Percentiles rank a stretch among this genome's conserved stretches.
phyloP scores from a whole-genome alignment of 2,888 invertebrate genomes.

The Ophion ventricosus region DNA sequence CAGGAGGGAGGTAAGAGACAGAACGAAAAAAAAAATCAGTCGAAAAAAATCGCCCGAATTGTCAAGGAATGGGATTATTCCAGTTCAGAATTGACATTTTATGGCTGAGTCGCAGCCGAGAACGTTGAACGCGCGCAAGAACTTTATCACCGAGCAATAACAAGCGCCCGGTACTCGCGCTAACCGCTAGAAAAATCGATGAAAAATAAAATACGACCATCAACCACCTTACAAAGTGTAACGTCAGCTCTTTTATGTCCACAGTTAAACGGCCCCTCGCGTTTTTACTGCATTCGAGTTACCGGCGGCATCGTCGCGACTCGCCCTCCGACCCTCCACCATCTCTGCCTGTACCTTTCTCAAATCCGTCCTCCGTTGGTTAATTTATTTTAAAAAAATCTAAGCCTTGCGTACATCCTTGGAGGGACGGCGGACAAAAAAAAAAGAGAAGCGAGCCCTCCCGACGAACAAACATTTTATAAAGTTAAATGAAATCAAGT shows the following conservation, averaged over 20 bases:
- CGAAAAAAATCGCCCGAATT: neutral
- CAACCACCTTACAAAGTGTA: conserved; percentile 72
- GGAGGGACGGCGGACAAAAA: neutral
- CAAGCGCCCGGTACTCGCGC: conserved; percentile 49
- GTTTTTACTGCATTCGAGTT: conserved; percentile 36
- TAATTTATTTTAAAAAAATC: conserved; percentile 11
- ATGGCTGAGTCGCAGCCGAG: neutral
- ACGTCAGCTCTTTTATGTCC: conserved; percentile 75
- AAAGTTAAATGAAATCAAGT: conserved; percentile 52
- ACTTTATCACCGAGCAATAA: conserved; percentile 49
- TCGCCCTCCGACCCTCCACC: neutral
- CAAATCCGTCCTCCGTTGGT: conserved; percentile 8
- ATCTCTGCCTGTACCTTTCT: conserved; percentile 5
- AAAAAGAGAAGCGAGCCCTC: neutral
- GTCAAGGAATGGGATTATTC: conserved; percentile 11
- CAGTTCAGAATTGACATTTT: conserved; percentile 8
- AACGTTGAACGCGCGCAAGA: neutral
- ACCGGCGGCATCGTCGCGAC: neutral
- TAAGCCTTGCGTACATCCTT: neutral
- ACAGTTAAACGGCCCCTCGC: conserved; percentile 65
- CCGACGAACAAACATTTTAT: conserved; percentile 40
- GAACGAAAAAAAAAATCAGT: neutral
- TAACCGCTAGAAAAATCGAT: conserved; percentile 73
- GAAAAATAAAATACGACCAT: conserved; percentile 67
- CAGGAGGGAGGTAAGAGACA: neutral